Evolutionary conservation across 1,140 invertebrate genomes (phyloP).

Genomic region (Camponotus vicinus): DNA sequence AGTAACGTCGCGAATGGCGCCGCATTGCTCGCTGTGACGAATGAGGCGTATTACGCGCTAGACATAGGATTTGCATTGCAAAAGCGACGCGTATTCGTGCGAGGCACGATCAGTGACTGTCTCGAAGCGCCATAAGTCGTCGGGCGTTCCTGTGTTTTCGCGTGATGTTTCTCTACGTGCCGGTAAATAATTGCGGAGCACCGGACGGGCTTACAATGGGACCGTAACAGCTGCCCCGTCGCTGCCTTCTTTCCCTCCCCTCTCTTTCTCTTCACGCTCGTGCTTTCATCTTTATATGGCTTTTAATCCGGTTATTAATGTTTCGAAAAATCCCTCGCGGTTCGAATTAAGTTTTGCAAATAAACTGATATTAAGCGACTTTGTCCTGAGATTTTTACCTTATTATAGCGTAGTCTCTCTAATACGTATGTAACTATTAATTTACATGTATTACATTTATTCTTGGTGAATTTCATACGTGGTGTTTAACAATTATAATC

Average conservation of each 20-base stretch:
- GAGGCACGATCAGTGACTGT: conserved; percentile 63
- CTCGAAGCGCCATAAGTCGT: conserved; percentile 60
- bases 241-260: conserved; percentile 41
- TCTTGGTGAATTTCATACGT: not conserved
- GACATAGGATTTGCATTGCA: conserved; percentile 70
- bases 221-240: conserved; percentile 67
- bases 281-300: conserved; percentile 52
- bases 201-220: conserved; percentile 72
- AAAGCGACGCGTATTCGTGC: conserved; percentile 55
- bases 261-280: not conserved
- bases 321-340: conserved; percentile 4
- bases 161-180: conserved; percentile 52
- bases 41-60: conserved; percentile 67
- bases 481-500: conserved; percentile 18
- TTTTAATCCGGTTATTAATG: conserved; percentile 55
- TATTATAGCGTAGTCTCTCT: not conserved
- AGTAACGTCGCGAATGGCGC: conserved; percentile 35
- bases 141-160: conserved; percentile 50
- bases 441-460: not conserved
- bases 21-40: conserved; percentile 62
- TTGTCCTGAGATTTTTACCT: not conserved
- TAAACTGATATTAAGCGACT: not conserved
- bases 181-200: conserved; percentile 70
- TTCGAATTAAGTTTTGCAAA: not conserved
- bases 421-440: not conserved